Percentiles rank a stretch among this genome's conserved stretches.
Evolutionary conservation across 2,797 vertebrate genomes (phyloP).

Genomic region (Decapterus maruadsi): DNA sequence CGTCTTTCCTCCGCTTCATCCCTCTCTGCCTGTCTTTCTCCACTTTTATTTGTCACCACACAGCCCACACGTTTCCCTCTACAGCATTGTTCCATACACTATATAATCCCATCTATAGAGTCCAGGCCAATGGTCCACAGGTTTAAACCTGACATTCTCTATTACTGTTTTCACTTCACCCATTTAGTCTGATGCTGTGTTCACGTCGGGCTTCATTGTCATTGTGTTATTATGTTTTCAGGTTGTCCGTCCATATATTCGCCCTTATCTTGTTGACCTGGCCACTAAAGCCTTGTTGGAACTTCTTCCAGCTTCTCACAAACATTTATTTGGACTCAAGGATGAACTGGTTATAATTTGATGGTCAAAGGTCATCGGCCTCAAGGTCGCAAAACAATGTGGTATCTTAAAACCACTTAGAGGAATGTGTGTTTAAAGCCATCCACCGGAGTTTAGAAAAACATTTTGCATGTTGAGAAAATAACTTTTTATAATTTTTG

Average conservation of each 20-base stretch:
- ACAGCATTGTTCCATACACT: constrained; percentile 39
- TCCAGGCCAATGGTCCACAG: constrained; percentile 43
- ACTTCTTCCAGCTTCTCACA: no score
- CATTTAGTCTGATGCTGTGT: neutral
- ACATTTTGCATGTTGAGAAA: neutral
- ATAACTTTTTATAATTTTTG: constrained; percentile 22
- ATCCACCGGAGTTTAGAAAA: neutral
- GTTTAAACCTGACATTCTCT: neutral
- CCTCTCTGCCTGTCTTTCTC: constrained; percentile 70
- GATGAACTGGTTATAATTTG: no score
- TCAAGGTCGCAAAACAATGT: no score
- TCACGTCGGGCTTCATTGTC: neutral
- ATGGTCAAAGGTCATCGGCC: no score
- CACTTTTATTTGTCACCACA: constrained; percentile 71
- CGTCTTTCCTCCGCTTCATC: constrained; percentile 61
- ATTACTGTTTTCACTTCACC: neutral
- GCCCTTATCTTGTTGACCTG: no score
- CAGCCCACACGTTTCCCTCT: constrained; percentile 67
- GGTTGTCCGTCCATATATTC: no score
- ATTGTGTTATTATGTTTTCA: neutral
- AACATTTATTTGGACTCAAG: no score
- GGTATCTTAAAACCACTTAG: no score
- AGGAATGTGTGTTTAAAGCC: neutral
- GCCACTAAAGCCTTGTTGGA: no score
- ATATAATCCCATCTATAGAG: constrained; percentile 43